These are phyloP conservation scores for Cacatua alba DNA, from an alignment of 2,113 vertebrate genomes.

Conservation along the genomic window DNA sequence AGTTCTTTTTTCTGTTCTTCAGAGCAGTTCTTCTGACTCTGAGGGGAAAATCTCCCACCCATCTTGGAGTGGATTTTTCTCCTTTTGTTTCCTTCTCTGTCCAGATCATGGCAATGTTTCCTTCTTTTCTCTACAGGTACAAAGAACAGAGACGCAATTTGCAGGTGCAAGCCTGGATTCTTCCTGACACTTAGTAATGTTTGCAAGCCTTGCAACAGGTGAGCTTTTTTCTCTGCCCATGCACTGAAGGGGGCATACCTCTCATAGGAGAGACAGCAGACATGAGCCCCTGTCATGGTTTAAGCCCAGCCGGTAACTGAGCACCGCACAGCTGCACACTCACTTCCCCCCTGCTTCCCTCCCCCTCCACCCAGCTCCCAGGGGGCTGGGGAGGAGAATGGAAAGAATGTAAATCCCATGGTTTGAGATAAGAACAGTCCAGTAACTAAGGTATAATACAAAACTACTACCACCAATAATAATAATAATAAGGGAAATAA, in stretches of 20 bases:
- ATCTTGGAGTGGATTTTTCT: not conserved
- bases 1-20: not conserved
- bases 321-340: not conserved
- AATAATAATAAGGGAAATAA: not conserved
- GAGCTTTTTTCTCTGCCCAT: not conserved
- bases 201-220: slow-evolving; percentile 67
- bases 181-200: slow-evolving; percentile 1
- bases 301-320: not conserved
- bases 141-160: slow-evolving; percentile 43
- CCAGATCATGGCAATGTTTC: not conserved
- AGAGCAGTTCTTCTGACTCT: not conserved
- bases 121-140: slow-evolving; percentile 30
- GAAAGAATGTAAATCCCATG: not conserved
- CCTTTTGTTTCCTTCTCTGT: not conserved
- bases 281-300: not conserved
- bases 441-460: not conserved
- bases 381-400: not conserved
- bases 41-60: not conserved
- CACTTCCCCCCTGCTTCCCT: not conserved
- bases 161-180: slow-evolving; percentile 36
- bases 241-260: not conserved
- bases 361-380: not conserved
- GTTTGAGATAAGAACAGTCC: not conserved
- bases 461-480: not conserved
- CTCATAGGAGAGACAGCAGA: not conserved